Base-by-base conservation (phyloP, 2,113 vertebrate genomes). In the Oncorhynchus tshawytscha region DNA sequence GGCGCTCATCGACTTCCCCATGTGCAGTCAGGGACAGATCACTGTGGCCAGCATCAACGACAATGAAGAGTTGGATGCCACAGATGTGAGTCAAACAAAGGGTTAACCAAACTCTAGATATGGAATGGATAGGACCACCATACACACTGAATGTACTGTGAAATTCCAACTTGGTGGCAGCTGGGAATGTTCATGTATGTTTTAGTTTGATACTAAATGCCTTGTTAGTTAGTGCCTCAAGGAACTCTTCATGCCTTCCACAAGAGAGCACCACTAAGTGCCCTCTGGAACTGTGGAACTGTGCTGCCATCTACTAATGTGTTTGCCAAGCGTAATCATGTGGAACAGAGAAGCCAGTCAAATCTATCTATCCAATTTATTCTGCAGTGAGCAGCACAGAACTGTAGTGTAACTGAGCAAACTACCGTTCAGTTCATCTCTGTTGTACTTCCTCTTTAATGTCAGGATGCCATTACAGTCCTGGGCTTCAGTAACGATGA, bases 11-110 rank as follows among this genome's bases (percentile, higher is more conserved):
- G 95, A 96, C 83, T 96, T 39, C 59, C 94, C 88, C 16, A 95
- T 93, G 71, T 86, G 95, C 79, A 95, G 95, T 83, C 94, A 95
- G 86, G 95, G 95, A 4, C 95, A 96, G 70, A 94, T 96, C 82
- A 91, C 81, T 18, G 95, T 96, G 51, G 71, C 94, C 75, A 96
- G 95, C 78, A 96, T 95, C 78, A 84, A 96, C 84, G 95, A 96
- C 72, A 89, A 94, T 69, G 95, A 95, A 57, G 95, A 96, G 74
- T 5, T 96, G 70, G 94, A 95, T 86, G 95, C 95, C 0, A 96
- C 95, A 34, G 95, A 96, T 88, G 95, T 96, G 87, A 93, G 94
- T 34, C 11, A 57, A 18, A 70, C 22, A 73, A 34, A 54, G 12
- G 11, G 20, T 27, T 39, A 4, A 25, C 48, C 22, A 72, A 24